These are phyloP conservation scores for Drosophila anceps DNA, from an alignment of 2,888 invertebrate species.

Conservation along the genomic window DNA sequence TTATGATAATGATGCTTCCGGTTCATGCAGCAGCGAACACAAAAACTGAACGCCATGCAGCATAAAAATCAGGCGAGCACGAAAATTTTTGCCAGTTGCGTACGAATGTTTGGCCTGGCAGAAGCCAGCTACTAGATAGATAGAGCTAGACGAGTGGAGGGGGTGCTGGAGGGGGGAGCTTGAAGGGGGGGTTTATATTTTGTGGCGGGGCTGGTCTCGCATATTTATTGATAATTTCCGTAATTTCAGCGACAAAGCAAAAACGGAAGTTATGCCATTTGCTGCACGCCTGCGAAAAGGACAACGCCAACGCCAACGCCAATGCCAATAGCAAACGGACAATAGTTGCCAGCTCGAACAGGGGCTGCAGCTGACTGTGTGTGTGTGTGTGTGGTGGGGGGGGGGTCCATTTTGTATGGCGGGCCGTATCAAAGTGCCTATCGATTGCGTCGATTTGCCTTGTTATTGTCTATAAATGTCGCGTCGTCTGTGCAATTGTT, in stretches of 20 bases:
- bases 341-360: constrained; percentile 55
- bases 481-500: constrained; percentile 73
- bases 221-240: constrained; percentile 84
- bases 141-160: not conserved
- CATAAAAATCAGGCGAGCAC: constrained; percentile 63
- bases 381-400: not conserved
- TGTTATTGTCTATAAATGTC: constrained; percentile 72
- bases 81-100: constrained; percentile 73
- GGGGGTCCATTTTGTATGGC: constrained; percentile 35
- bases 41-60: constrained; percentile 71
- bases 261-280: constrained; percentile 80
- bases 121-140: not conserved
- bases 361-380: constrained; percentile 3
- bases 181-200: constrained; percentile 8
- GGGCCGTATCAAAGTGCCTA: constrained; percentile 65
- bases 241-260: constrained; percentile 72
- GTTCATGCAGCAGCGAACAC: constrained; percentile 65
- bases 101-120: constrained; percentile 39
- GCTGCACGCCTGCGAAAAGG: constrained; percentile 72
- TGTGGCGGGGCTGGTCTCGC: constrained; percentile 59
- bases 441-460: constrained; percentile 65
- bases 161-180: not conserved
- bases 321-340: constrained; percentile 44
- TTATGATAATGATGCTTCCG: constrained; percentile 84
- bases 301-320: constrained; percentile 25